phyloP scores from a whole-genome alignment of 2,888 invertebrate genomes.

The Amiota minor region DNA sequence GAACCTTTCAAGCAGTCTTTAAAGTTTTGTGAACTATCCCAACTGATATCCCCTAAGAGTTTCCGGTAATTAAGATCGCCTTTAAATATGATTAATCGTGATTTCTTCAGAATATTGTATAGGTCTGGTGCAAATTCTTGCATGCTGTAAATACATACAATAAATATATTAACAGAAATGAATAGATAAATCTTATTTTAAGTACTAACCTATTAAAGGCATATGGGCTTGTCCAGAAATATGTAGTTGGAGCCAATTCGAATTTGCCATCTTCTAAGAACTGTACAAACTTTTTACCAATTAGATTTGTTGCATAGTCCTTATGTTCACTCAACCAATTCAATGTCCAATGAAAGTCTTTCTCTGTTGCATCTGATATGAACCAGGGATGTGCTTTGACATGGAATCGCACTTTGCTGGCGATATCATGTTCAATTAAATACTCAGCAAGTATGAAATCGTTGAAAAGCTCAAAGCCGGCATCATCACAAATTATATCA shows the following conservation, averaged over 20 bases:
- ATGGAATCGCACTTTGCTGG: constrained; percentile 83
- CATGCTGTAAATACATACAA: constrained; percentile 77
- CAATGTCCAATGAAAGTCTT: constrained; percentile 84
- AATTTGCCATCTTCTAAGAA: constrained; percentile 75
- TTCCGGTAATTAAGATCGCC: constrained; percentile 98
- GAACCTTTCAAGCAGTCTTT: constrained; percentile 69
- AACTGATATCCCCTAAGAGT: constrained; percentile 88
- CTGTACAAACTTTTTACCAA: constrained; percentile 78
- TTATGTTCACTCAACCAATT: constrained; percentile 72
- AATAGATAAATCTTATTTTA: not conserved
- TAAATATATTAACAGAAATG: not conserved
- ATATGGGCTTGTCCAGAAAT: constrained; percentile 92
- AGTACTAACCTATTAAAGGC: constrained; percentile 76
- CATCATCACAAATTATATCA: constrained; percentile 92
- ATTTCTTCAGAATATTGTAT: constrained; percentile 80
- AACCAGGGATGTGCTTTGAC: constrained; percentile 95
- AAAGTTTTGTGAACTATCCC: constrained; percentile 82
- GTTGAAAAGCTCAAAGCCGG: constrained; percentile 92
- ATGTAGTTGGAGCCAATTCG: constrained; percentile 75
- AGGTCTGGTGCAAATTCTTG: constrained; percentile 78
- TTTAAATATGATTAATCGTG: constrained; percentile 87
- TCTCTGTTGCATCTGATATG: constrained; percentile 86
- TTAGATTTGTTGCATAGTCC: constrained; percentile 60
- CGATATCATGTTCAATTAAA: constrained; percentile 78
- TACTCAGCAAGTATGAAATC: constrained; percentile 92